Conservation (phyloP, 2,888 invertebrate species). For the Cotesia congregata region DNA sequence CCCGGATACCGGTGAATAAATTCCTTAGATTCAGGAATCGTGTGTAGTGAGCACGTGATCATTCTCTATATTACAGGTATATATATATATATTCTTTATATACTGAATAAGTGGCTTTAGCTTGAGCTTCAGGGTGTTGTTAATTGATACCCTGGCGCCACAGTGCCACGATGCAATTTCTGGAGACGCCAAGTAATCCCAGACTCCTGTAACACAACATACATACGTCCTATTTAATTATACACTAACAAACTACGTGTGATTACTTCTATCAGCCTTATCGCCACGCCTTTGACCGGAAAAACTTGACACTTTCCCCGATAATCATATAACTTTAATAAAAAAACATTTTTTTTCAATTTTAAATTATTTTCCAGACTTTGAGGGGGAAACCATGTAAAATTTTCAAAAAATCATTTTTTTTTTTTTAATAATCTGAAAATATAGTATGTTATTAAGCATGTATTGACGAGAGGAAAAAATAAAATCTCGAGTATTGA, state of each 20-base stretch:
- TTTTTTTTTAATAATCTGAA: too few species aligned
- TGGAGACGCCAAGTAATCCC: conserved; percentile 37
- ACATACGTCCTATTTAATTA: conserved; percentile 49
- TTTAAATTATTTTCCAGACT: too few species aligned
- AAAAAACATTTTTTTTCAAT: not conserved
- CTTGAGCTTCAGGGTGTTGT: conserved; percentile 36
- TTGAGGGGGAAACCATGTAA: too few species aligned
- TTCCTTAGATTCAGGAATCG: conserved; percentile 15
- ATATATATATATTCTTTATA: not conserved
- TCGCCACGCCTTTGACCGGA: conserved; percentile 15
- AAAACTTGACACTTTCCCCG: conserved; percentile 19
- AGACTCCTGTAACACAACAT: conserved; percentile 23
- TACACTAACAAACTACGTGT: conserved; percentile 33
- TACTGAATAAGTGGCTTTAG: conserved; percentile 28
- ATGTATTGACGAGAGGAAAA: too few species aligned
- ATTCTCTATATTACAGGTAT: not conserved
- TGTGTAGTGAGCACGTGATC: not conserved
- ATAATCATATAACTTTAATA: not conserved
- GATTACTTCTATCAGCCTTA: conserved; percentile 40
- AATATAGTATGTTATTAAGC: too few species aligned
- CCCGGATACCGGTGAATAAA: conserved; percentile 6
- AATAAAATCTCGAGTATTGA: too few species aligned
- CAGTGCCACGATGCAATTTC: conserved; percentile 41
- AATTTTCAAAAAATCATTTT: too few species aligned
- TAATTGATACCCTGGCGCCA: conserved; percentile 50